Evolutionary conservation across 2,797 vertebrate species (phyloP), one percentile per base, ranked within the genome.

Genomic region (Brachyalestes nurse): DNA sequence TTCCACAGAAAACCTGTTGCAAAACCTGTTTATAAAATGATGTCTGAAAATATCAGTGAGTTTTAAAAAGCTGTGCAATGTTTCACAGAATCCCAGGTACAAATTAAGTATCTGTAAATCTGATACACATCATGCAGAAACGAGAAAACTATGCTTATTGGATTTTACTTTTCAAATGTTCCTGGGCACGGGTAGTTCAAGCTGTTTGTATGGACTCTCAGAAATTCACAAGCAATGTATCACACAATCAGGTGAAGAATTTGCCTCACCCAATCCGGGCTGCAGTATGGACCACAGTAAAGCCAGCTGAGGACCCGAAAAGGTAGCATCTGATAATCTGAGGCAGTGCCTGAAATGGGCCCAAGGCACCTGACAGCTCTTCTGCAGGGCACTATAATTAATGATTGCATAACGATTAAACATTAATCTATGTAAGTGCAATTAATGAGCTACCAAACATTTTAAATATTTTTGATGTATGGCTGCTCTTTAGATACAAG

Each of bases 81-180:
- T 23, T 66, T 42, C 53, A 58, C 12, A 23, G 66, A 57, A 77
- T 17, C 83, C 86, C 86, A 90, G 87, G 87, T 87, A 86, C 75
- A 89, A 90, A 91, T 91, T 28, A 79, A 69, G 21, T 28, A 74
- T 42, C 28, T 38, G 6, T 91, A 91, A 87, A 91, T 88, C 90
- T 92, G 91, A 93, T 91, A 88, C 90, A 89, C 17, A 84, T 62
- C 91, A 87, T 85, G 90, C 87, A 88, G 81, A 72, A 87, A 90
- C 91, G 89, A 90, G 88, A 89, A 88, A 89, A 91, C 38, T 84
- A 89, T 88, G 88, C 90, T 92, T 90, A 91, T 89, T 88, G 88
- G 91, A 89, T 91, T 89, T 89, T 88, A 92, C 88, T 86, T 87
- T 89, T 87, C 88, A 92, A 89, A 58, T 67, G 45, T 53, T 61